Base-by-base conservation (phyloP, 1,140 invertebrate genomes). In the Solenopsis fugax region DNA sequence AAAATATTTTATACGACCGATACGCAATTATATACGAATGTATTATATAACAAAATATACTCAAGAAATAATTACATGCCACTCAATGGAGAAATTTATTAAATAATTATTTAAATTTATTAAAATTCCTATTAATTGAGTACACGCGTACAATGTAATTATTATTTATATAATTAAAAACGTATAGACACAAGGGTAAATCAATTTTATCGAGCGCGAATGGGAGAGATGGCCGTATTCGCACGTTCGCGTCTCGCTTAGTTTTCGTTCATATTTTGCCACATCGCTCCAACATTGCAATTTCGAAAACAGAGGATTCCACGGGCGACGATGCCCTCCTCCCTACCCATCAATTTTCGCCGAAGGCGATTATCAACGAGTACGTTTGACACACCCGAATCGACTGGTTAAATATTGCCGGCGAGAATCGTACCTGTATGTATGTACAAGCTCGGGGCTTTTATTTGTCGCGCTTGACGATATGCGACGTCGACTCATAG, bases 321-420 rank as follows among this genome's bases (percentile, higher is more conserved):
- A 48, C 80, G 37, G 16, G 54, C 78, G 16, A 56, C 41, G 78
- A 58, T 45, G 24, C n/a, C n/a, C n/a, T n/a, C n/a, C n/a, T n/a
- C n/a, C n/a, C 13, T 29, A 3, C 18, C 54, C 67, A 72, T 84
- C 80, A 84, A 84, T 73, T 84, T 73, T 62, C 80, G 24, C 69
- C 69, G 80, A 73, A 60, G 54, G 80, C 69, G 80, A 84, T 84
- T 84, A 62, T 88, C 85, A 81, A 88, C 87, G 75, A 87, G 65
- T 85, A 90, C 75, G 65, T 29, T 62, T 48, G 71, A 86, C 60
- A 82, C 69, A 60, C n/a, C 71, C 54, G 16, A 81, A 73, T 41
- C 67, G 41, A 60, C 54, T 58, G 65, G 78, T 87, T 89, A 81
- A 85, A 88, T 90, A 87, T 71, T 67, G 77, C 81, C 69, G 45